Evolutionary conservation across 2,888 invertebrate species (phyloP).

Genomic region (Iphiclides podalirius): DNA sequence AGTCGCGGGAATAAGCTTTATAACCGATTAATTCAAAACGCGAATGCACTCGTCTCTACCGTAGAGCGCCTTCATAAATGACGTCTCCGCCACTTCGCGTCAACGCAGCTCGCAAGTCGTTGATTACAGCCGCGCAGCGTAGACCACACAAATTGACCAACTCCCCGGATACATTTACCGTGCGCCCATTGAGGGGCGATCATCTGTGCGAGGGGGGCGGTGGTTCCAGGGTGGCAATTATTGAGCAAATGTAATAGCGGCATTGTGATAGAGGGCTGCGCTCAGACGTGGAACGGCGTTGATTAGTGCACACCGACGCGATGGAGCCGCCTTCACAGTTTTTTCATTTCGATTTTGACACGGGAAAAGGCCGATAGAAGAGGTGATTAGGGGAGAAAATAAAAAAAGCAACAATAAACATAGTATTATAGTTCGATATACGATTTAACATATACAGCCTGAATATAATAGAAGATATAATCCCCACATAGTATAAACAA

Average conservation of each 20-base stretch:
- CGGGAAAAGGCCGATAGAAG: too few species aligned
- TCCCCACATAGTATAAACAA: too few species aligned
- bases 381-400: too few species aligned
- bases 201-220: constrained; percentile 32
- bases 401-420: too few species aligned
- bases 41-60: too few species aligned
- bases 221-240: constrained; percentile 62
- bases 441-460: too few species aligned
- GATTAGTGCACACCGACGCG: constrained; percentile 59
- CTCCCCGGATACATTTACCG: constrained; percentile 30
- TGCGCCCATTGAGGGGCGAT: constrained; percentile 34
- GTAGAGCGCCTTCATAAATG: too few species aligned
- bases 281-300: constrained; percentile 63
- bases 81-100: too few species aligned
- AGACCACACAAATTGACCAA: constrained; percentile 34
- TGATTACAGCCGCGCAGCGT: constrained; percentile 25
- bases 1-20: too few species aligned
- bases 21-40: too few species aligned
- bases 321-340: constrained; percentile 38
- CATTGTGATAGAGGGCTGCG: constrained; percentile 70
- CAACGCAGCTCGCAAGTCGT: constrained; percentile 9
- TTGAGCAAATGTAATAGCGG: constrained; percentile 77
- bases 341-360: not conserved
- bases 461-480: too few species aligned
- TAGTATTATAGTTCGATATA: too few species aligned